Evolutionary conservation across 2,797 vertebrate species (phyloP).

Genomic region (Sebastes nivosus): DNA sequence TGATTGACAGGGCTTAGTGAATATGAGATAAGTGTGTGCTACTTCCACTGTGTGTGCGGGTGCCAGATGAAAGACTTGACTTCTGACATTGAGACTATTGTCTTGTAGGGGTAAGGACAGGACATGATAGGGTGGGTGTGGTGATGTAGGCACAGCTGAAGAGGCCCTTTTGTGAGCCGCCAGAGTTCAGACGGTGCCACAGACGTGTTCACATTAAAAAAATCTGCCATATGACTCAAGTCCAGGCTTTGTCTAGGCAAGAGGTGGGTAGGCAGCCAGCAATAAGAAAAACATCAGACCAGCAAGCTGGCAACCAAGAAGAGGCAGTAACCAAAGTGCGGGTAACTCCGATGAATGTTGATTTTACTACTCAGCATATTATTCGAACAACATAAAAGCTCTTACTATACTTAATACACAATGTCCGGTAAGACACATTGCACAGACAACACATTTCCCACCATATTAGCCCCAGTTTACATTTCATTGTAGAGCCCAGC

Average conservation of each 20-base stretch:
- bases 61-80: constrained; percentile 17
- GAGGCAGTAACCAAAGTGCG: not conserved
- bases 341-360: not conserved
- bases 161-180: constrained; percentile 24
- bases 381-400: not conserved
- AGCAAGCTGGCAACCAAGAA: not conserved
- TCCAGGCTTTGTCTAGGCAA: not conserved
- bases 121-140: not conserved
- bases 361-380: not conserved
- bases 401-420: not conserved
- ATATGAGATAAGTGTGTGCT: constrained; percentile 6
- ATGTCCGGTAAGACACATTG: not conserved
- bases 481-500: not conserved
- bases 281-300: not conserved
- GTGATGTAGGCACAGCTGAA: constrained; percentile 32
- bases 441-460: not conserved
- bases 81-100: constrained; percentile 51
- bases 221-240: constrained; percentile 14
- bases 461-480: not conserved
- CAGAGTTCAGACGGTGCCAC: constrained; percentile 9
- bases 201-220: constrained; percentile 3
- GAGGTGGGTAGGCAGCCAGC: not conserved
- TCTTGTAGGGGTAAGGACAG: constrained; percentile 24
- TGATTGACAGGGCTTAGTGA: not conserved
- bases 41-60: not conserved